Base-by-base conservation (phyloP, 1,140 invertebrate genomes). In the Coelopa frigida region DNA sequence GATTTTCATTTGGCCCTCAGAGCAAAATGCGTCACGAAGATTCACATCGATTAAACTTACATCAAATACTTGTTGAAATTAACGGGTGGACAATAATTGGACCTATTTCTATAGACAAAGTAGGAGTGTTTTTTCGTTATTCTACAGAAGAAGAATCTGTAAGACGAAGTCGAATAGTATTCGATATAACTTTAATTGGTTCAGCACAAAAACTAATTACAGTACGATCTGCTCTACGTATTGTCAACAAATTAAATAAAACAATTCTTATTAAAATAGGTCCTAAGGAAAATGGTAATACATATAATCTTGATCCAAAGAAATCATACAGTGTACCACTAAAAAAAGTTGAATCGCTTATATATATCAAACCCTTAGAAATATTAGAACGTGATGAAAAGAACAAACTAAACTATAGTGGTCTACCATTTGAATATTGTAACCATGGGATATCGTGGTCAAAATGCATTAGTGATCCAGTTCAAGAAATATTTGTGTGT, bases 121-220 rank as follows among this genome's bases (percentile, higher is more conserved):
- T 97, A 12, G 95, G 94, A 2, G 79, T 89, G 14, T 98, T 89
- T 70, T 98, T 97, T 67, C 72, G 94, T 43, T 78, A 89, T 53
- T 81, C 87, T 2, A 75, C 77, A 15, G 74, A 75, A 6, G 75
- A 81, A 31, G 53, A 71, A 36, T 69, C 69, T 29, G 50, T 52
- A n/a, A 65, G 57, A 20, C 78, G 79, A 54, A 82, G 84, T 0
- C 75, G 89, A 50, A 73, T 94, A 15, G 87, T 94, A 7, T 85
- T 94, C 62, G 86, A 88, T 54, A 87, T 98, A 1, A 82, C 84
- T 3, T 72, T 97, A 44, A 90, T 94, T 69, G 92, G 92, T 1
- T 93, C 88, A 26, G 94, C 94, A 1, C 80, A 88, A 48, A 98
- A 98, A 72, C 72, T 97, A 44, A 87, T 98, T n/a, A 91, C 88